A percentile compares a stretch with the other conserved stretches of the same genome.
These are phyloP conservation scores for Alligator sinensis DNA, from an alignment of 2,113 vertebrate genomes.

Conservation along the genomic window DNA sequence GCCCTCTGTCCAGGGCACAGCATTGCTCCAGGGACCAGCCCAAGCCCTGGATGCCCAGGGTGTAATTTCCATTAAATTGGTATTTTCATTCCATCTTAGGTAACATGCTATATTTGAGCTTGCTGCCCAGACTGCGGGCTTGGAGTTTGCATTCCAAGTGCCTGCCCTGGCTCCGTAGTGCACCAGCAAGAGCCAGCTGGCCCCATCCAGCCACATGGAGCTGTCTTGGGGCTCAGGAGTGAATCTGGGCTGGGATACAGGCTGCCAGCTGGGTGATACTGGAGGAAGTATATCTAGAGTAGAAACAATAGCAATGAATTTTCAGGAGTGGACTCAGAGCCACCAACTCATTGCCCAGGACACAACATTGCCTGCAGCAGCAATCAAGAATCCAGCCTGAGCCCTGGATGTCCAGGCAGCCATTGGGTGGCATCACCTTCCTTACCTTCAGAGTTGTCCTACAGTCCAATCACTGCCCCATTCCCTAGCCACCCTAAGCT, in stretches of 20 bases:
- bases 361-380: no score
- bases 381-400: no score
- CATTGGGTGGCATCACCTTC: not conserved
- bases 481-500: not conserved
- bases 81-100: not conserved
- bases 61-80: not conserved
- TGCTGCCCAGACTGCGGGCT: not conserved
- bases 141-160: not conserved
- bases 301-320: no score
- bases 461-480: not conserved
- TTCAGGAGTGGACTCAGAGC: no score
- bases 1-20: not conserved
- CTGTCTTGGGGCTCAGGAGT: not conserved
- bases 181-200: not conserved
- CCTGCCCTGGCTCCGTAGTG: not conserved
- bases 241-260: not conserved
- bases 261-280: fast-evolving
- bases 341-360: no score
- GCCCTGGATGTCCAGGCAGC: no score
- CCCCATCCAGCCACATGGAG: not conserved
- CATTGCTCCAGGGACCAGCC: not conserved
- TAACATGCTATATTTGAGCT: not conserved
- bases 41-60: not conserved
- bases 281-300: no score
- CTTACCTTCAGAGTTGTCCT: not conserved